Evolutionary conservation across 2,113 vertebrate species (phyloP).

Genomic region (Paramisgurnus dabryanus): DNA sequence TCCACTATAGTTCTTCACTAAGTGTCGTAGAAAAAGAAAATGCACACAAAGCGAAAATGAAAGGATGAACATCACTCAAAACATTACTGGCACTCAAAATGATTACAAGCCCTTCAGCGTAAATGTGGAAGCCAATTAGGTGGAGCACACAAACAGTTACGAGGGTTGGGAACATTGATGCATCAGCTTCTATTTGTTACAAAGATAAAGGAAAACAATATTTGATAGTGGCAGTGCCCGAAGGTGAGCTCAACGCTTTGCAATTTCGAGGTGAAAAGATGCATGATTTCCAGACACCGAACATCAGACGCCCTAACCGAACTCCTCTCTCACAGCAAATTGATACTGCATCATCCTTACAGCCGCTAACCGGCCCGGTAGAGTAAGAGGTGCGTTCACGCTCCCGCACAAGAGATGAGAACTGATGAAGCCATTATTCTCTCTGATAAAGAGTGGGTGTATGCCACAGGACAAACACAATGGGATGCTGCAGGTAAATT

Average conservation of each 20-base stretch:
- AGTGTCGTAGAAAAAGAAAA: neutral
- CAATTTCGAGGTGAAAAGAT: neutral
- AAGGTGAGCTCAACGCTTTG: slow-evolving; percentile 1
- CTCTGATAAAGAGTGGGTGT: slow-evolving; percentile 50
- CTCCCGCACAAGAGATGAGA: slow-evolving; percentile 24
- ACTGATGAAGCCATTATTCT: slow-evolving; percentile 57
- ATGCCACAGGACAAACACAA: slow-evolving; percentile 50
- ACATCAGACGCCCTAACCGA: slow-evolving; percentile 20
- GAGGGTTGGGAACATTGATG: slow-evolving; percentile 2
- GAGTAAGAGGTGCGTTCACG: slow-evolving; percentile 1
- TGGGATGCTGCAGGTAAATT: slow-evolving; percentile 54
- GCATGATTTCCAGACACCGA: slow-evolving; percentile 9
- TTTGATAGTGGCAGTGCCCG: slow-evolving; percentile 10
- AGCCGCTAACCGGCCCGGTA: neutral
- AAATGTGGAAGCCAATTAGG: slow-evolving; percentile 5
- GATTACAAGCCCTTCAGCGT: slow-evolving; percentile 6
- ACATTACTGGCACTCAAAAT: neutral
- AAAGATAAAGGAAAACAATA: slow-evolving; percentile 4
- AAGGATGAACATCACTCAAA: neutral
- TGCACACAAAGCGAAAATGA: neutral
- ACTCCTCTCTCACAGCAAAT: neutral
- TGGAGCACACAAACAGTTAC: neutral
- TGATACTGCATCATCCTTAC: slow-evolving; percentile 1
- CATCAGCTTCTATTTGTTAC: slow-evolving; percentile 5
- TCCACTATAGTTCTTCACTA: no score